phyloP scores from a whole-genome alignment of 2,113 vertebrate species.

The Oncorhynchus mykiss region DNA sequence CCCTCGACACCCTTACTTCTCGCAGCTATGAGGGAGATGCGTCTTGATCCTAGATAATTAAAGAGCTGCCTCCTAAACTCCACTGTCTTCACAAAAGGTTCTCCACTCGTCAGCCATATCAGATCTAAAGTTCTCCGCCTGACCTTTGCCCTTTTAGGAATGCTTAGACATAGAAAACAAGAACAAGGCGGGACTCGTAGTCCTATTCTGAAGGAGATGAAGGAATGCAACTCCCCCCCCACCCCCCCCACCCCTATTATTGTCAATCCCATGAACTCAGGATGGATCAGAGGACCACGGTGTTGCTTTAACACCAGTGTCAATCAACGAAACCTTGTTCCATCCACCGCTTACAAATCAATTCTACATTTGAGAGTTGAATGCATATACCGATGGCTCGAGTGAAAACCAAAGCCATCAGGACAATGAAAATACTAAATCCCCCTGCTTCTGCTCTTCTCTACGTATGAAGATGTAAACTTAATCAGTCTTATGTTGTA shows the following conservation, averaged over 20 bases:
- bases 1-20: no score
- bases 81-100: neutral
- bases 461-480: slow-evolving; percentile 22
- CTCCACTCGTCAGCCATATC: slow-evolving; percentile 34
- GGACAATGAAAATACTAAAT: slow-evolving; percentile 4
- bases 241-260: no score
- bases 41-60: neutral
- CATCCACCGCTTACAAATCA: slow-evolving; percentile 38
- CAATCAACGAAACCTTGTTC: neutral
- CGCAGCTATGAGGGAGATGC: no score
- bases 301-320: slow-evolving; percentile 11
- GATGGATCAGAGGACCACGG: slow-evolving; percentile 11
- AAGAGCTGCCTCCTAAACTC: neutral
- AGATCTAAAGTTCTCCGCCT: slow-evolving; percentile 8
- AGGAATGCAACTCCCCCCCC: neutral
- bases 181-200: neutral
- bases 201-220: neutral
- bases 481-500: slow-evolving; percentile 6
- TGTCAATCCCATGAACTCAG: neutral
- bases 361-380: slow-evolving; percentile 28
- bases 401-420: slow-evolving; percentile 9
- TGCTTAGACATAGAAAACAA: slow-evolving; percentile 15
- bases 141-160: slow-evolving; percentile 21
- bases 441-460: neutral
- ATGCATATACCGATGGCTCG: slow-evolving; percentile 6